Base-by-base conservation (phyloP, 2,113 vertebrate species). In the Trichechus manatus region DNA sequence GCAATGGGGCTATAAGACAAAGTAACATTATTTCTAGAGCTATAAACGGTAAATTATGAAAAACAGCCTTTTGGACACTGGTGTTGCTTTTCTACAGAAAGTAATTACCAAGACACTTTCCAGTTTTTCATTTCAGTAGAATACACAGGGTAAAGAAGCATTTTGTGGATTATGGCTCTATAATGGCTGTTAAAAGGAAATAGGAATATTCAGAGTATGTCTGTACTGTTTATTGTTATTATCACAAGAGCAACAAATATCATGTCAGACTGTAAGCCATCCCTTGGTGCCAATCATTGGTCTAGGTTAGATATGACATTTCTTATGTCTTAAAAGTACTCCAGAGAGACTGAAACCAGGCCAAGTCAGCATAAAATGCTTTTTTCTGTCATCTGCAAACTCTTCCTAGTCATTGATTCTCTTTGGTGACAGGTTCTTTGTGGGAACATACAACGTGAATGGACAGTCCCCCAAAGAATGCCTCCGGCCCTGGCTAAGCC, bases 391-490 rank as follows among this genome's bases (percentile, higher is more conserved):
- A 27, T 63, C 42, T 50, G 53, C 39, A 9, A 68, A 7, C 29
- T 36, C 29, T 87, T 74, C 66, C 29, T 74, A 88, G n/a, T 91
- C 64, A 95, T 72, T 92, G 47, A 78, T 29, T 94, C 29, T 81
- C 33, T 97, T 93, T 94, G 95, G 64, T 39, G 74, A 78, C 97
- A 99, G 99, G 82, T 99, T 99, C 98, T 99, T 99, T 97, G 98
- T 99, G 3, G 99, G 99, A 77, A 99, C 99, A 0, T 99, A 99
- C 96, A 99, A 99, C 5, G 99, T 99, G 95, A 99, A 99, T 0
- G 99, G 99, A 42, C 99, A 99, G 97, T 97, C 99, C 0, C 99
- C 99, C 19, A 99, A 98, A 22, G 99, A 99, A 91, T 99, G 98
- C 96, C 99, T 99, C n/a, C 89, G 36, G 83, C 99, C 99, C 0